Base-by-base conservation (phyloP, 2,888 invertebrate species). In the Priocnemis perturbator region DNA sequence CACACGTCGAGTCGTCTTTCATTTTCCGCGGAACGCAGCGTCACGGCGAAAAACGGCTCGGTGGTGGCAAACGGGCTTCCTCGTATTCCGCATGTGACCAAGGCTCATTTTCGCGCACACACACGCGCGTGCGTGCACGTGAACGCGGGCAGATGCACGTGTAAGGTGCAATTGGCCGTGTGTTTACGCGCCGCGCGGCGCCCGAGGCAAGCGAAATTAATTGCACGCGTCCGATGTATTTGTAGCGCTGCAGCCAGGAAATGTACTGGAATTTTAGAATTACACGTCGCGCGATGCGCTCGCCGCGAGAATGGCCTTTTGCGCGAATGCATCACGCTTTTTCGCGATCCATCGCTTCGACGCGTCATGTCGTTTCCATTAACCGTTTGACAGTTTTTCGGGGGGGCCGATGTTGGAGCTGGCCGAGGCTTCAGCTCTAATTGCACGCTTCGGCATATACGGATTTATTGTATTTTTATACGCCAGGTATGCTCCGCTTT, bases 41-140 rank as follows among this genome's bases (percentile, higher is more conserved):
- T 50, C 14, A 61, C 65, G 63, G 20, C 37, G 52, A 26, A n/a
- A 57, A 19, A 37, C 14, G 17, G 44, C 9, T n/a, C 59, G 23
- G 58, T 52, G 61, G 45, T 44, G 64, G 63, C 21, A 37, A 21
- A 37, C 7, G 11, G 26, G 37, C 14, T 50, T 48, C 20, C 14
- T 37, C 37, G 11, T 37, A 37, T 11, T 2, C 11, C 52, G 23
- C 63, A 23, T 47, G 52, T 44, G 69, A 75, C 69, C 67, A 74
- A 74, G 26, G 64, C 65, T 37, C 14, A 37, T 37, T 37, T 37
- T 37, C 37, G 37, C 7, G 37, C 37, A 37, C 37, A 1, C 2
- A 11, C 37, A 37, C 1, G 14, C 14, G 37, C 7, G 11, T 11
- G 7, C 37, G 1, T 37, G 2, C 7, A 37, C 37, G 14, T 37